Base-by-base conservation (phyloP, 2,113 vertebrate species). In the Macquaria australasica region DNA sequence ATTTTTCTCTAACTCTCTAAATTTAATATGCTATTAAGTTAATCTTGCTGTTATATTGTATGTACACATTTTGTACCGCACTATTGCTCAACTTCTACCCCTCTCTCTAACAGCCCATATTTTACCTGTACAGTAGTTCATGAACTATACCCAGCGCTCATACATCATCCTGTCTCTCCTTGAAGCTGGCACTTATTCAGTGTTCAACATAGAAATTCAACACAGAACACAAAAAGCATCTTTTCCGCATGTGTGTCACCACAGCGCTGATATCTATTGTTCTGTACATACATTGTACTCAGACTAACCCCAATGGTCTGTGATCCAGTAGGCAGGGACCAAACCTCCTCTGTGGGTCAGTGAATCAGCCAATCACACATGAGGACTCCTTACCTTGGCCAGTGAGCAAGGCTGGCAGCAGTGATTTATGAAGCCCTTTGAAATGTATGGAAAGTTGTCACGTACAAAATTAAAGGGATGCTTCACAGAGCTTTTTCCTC, bases 391-490 rank as follows among this genome's bases (percentile, higher is more conserved):
- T 84, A 67, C 91, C 77, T 73, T 85, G 88, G 83, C 85, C 43
- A 67, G 68, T 67, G 85, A 91, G 76, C 68, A 79, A 77, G 69
- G 74, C 81, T 86, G 88, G 80, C 89, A 87, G 83, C 73, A 34
- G 74, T 91, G 88, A 94, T 95, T 93, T 92, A 95, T 93, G 91
- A 85, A 92, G 83, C 89, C 64, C 74, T 75, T 83, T 83, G 83
- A 89, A 94, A 92, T 83, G 64, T 91, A 89, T 88, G 86, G 83
- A 87, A 91, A 87, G 88, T 91, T 91, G 91, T 90, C 92, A 88
- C 60, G 81, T 92, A 88, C 87, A 88, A 94, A 94, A 93, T 94
- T 87, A 93, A 94, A 72, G 88, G 81, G 82, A 93, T 89, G 93
- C 87, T 93, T 94, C 90, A 94, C 78, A 86, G 91, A 92, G 85